Evolutionary conservation across 2,797 vertebrate genomes (phyloP).

Genomic region (Siniperca undulata): DNA sequence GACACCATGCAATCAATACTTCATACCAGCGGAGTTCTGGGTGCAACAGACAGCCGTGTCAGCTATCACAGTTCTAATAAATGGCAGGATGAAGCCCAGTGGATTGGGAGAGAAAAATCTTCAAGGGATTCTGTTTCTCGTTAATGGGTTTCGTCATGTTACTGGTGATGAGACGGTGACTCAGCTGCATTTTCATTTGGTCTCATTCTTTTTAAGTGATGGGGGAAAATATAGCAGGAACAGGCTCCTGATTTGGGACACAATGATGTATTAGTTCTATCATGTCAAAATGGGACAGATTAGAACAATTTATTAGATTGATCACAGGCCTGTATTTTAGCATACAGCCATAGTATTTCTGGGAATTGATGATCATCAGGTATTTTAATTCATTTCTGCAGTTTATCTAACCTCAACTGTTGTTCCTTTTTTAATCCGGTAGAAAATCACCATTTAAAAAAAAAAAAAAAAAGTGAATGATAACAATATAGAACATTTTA

Average conservation of each 20-base stretch:
- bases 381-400: background rate
- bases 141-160: slow-evolving; percentile 24
- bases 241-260: slow-evolving; percentile 5
- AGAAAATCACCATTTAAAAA: background rate
- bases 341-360: too few species aligned
- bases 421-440: background rate
- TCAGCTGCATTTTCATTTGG: slow-evolving; percentile 37
- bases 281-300: background rate
- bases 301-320: background rate
- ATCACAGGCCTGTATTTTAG: background rate
- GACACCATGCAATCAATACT: slow-evolving; percentile 54
- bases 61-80: slow-evolving; percentile 36
- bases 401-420: background rate
- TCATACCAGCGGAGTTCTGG: slow-evolving; percentile 19
- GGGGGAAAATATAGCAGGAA: slow-evolving; percentile 15
- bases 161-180: slow-evolving; percentile 23
- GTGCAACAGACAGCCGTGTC: slow-evolving; percentile 22
- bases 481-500: background rate
- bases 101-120: slow-evolving; percentile 12
- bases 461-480: background rate
- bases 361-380: background rate
- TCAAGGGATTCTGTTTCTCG: background rate
- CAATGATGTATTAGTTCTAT: slow-evolving; percentile 10
- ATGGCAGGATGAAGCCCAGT: slow-evolving; percentile 9
- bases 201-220: slow-evolving; percentile 37